phyloP scores from a whole-genome alignment of 2,888 invertebrate genomes.

The Spialia ferax region DNA sequence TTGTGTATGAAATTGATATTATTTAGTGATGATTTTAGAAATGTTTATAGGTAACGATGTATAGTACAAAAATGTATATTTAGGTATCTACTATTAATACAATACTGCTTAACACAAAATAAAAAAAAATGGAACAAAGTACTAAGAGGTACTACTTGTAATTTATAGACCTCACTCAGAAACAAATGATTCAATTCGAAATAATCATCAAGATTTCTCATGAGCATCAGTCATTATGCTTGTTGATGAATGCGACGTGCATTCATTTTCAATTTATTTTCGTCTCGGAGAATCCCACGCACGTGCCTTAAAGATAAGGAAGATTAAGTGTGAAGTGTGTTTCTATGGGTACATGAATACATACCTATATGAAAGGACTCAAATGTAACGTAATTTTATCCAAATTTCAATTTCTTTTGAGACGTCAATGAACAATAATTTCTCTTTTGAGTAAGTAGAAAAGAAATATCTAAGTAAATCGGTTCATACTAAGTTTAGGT shows the following conservation, averaged over 20 bases:
- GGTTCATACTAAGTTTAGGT: too few relatives aligned
- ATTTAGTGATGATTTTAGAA: too few relatives aligned
- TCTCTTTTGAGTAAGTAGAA: too few relatives aligned
- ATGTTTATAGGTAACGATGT: too few relatives aligned
- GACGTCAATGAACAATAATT: too few relatives aligned
- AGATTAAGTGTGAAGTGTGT: constrained; percentile 8
- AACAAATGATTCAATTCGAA: constrained; percentile 3
- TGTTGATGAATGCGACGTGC: constrained; percentile 19
- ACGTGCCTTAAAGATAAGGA: constrained; percentile 12
- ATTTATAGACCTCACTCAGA: background rate
- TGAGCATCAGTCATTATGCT: constrained; percentile 15
- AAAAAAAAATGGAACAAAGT: background rate
- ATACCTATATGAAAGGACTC: too few relatives aligned
- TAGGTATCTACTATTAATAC: too few relatives aligned
- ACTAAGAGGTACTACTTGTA: too few relatives aligned
- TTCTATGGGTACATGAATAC: background rate
- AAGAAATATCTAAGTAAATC: too few relatives aligned
- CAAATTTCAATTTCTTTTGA: background rate
- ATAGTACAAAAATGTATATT: too few relatives aligned
- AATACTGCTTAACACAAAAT: too few relatives aligned
- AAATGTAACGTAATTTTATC: background rate
- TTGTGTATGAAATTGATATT: too few relatives aligned
- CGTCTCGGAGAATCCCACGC: constrained; percentile 26
- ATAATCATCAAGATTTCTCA: constrained; percentile 11
- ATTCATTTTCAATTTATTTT: constrained; percentile 28